These are phyloP conservation scores for Epizoanthus illoricatus DNA, from an alignment of 92 coral and sea anemone genomes.

Conservation along the genomic window DNA sequence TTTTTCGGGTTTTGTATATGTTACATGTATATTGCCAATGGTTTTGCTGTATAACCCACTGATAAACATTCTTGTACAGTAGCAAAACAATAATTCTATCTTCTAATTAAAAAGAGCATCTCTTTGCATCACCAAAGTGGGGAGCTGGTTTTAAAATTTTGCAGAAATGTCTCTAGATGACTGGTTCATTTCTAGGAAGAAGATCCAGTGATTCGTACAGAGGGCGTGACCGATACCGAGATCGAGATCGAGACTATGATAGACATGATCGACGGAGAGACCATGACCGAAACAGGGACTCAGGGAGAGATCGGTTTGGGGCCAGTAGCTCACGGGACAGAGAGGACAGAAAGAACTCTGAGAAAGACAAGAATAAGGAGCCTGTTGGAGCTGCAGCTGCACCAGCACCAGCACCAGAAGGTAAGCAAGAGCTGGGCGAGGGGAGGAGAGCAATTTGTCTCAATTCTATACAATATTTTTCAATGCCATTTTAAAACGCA, in stretches of 20 bases:
- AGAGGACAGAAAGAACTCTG: constrained; percentile 21
- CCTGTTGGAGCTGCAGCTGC: constrained; percentile 1
- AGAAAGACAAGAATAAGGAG: constrained; percentile 28
- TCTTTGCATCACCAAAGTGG: no score
- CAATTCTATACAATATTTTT: no score
- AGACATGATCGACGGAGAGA: constrained; percentile 39
- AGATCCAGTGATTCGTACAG: constrained; percentile 50
- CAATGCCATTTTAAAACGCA: no score
- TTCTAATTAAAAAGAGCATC: no score
- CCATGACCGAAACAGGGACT: constrained; percentile 59
- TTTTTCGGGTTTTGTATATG: no score
- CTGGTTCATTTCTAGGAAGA: constrained; percentile 20
- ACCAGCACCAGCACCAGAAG: constrained; percentile 2
- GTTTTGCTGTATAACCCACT: no score
- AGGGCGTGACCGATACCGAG: constrained; percentile 39
- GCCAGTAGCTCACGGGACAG: constrained; percentile 30
- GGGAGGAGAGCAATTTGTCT: neutral
- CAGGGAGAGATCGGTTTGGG: constrained; percentile 55
- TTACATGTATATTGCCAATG: no score
- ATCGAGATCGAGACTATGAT: constrained; percentile 21
- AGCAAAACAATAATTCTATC: no score
- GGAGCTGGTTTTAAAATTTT: no score
- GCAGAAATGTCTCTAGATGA: neutral
- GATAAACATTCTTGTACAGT: no score
- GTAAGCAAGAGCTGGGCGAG: constrained; percentile 26